Conservation (phyloP, 1,140 invertebrate species). For the Centruroides sculpturatus region DNA sequence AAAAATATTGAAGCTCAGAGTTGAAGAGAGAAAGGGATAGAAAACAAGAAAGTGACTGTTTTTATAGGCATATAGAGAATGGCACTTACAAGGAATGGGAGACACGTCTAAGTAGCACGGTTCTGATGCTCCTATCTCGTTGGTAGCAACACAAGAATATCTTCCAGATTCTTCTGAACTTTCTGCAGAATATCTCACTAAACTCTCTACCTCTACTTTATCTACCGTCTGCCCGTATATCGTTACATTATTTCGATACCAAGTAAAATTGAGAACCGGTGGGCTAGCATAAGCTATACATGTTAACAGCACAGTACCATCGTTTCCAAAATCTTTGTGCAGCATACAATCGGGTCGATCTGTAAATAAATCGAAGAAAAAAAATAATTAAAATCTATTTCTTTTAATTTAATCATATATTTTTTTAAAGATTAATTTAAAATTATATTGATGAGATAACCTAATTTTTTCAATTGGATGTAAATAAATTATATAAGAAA, state of each 20-base stretch:
- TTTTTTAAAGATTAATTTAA: no score
- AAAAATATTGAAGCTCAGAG: no score
- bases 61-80: not conserved
- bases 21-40: no score
- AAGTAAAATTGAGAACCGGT: constrained; percentile 57
- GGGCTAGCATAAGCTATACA: constrained; percentile 71
- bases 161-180: constrained; percentile 6
- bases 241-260: constrained; percentile 50
- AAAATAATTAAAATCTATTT: no score
- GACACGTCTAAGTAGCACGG: constrained; percentile 17
- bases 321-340: constrained; percentile 46
- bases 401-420: no score
- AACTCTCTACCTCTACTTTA: constrained; percentile 1
- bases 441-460: no score
- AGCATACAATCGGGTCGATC: constrained; percentile 72
- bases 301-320: constrained; percentile 44
- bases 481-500: no score
- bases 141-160: constrained; percentile 20
- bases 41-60: no score
- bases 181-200: constrained; percentile 4
- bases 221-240: constrained; percentile 9
- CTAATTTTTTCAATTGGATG: no score
- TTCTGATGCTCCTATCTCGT: constrained; percentile 18
- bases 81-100: constrained; percentile 11
- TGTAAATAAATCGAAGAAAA: constrained; percentile 25